A percentile compares a stretch with the other conserved stretches of the same genome.
These are phyloP conservation scores for Stegana nigrithorax DNA, from an alignment of 2,888 invertebrate species.

Conservation along the genomic window DNA sequence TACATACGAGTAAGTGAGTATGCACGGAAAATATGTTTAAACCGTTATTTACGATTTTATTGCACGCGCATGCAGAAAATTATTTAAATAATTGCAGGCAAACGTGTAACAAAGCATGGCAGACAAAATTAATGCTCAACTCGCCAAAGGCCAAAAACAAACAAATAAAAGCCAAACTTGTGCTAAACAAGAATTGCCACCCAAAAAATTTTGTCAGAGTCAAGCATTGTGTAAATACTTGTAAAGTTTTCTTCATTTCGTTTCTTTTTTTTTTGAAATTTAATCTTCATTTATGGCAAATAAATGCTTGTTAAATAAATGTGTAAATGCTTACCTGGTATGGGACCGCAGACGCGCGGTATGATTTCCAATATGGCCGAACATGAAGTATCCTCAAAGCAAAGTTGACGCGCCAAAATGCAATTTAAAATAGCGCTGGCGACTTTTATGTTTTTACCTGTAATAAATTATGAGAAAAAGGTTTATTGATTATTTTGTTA, in stretches of 20 bases:
- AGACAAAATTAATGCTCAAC: no score
- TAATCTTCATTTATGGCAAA: no score
- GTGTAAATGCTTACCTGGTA: conserved; percentile 90
- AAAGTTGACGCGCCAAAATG: conserved; percentile 86
- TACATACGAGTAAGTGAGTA: not conserved
- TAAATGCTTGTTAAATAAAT: no score
- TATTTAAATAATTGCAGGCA: conserved; percentile 51
- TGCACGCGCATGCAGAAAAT: conserved; percentile 53
- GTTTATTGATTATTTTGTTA: not conserved
- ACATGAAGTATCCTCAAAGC: conserved; percentile 91
- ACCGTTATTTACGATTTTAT: conserved; percentile 57
- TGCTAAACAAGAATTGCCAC: conserved; percentile 31
- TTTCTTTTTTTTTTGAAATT: not conserved
- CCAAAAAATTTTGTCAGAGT: conserved; percentile 41
- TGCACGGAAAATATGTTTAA: conserved; percentile 41
- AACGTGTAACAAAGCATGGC: not conserved
- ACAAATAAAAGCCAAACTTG: not conserved
- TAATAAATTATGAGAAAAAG: conserved; percentile 32
- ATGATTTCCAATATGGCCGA: conserved; percentile 91
- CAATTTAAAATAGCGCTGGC: conserved; percentile 88
- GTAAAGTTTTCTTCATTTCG: no score
- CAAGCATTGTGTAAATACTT: conserved; percentile 10
- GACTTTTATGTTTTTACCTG: conserved; percentile 85
- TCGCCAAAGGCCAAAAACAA: conserved; percentile 8
- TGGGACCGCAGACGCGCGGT: conserved; percentile 90